Base-by-base conservation (phyloP, 2,113 vertebrate species). In the Varanus komodoensis region DNA sequence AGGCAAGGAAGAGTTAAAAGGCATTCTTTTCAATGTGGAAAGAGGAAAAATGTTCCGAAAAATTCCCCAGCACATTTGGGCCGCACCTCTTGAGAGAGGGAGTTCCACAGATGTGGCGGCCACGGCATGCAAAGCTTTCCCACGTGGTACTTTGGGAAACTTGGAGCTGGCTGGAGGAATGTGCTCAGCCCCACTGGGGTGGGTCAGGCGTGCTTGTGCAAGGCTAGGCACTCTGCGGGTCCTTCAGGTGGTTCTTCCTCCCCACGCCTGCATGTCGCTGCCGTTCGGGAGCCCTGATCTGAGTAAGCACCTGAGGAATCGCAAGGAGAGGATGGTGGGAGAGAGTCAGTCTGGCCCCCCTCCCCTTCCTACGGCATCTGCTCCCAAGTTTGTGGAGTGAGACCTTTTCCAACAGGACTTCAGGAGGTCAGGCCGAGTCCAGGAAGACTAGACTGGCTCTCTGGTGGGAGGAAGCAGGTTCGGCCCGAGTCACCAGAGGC, bases 181-280 rank as follows among this genome's bases (percentile, higher is more conserved):
- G 78, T 44, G 23, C 19, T 48, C 88, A 95, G 94, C 92, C 74
- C n/a, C 93, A 94, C 86, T 89, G 27, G 57, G 91, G 86, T 1
- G 1, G 48, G 32, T 61, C 19, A 57, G 74, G 71, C 4, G 91
- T 88, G 27, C 3, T 82, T 61, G 29, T 82, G 87, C 84, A 38
- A 61, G 83, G 29, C 87, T 78, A 69, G 89, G 29, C 15, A 0
- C 29, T 89, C 54, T 54, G 68, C 68, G 90, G 82, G 14, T 0
- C 0, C 75, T 92, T 92, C 93, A 91, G 93, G 91, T 93, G 94
- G 88, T 82, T 32, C 14, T 78, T 52, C 8, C 61, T 78, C 32
- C 34, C 82, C 54, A 89, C 50, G 7, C 38, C 23, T 29, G 34
- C 1, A 8, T 29, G 6, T 12, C 1, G 27, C 75, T n/a, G 29